Conservation (phyloP, 2,888 invertebrate species). For the Eumerus sabulonum region DNA sequence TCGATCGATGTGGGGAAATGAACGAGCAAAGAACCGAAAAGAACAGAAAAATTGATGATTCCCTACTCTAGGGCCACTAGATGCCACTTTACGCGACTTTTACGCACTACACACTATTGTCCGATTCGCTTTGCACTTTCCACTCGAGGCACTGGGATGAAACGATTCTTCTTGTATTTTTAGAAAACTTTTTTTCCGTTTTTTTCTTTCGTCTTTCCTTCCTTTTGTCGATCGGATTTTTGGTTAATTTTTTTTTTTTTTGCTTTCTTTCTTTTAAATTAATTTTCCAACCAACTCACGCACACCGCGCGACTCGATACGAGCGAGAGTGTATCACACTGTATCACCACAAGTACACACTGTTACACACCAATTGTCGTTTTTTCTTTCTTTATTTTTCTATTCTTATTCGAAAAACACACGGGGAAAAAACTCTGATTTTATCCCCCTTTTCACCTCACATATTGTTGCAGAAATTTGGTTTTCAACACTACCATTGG, state of each 20-base stretch:
- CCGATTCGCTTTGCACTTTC: conserved; percentile 65
- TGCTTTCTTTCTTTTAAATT: conserved; percentile 22
- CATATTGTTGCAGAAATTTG: conserved; percentile 62
- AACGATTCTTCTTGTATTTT: conserved; percentile 62
- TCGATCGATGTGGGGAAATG: too few species aligned
- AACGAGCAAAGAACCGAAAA: too few species aligned
- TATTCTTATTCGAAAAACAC: too few species aligned
- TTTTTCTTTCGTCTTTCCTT: too few species aligned
- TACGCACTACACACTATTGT: conserved; percentile 52
- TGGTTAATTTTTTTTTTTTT: conserved; percentile 47
- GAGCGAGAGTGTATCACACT: conserved; percentile 16
- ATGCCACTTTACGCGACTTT: conserved; percentile 53
- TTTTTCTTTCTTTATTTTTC: conserved; percentile 25
- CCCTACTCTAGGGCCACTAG: conserved; percentile 30
- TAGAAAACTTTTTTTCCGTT: conserved; percentile 62
- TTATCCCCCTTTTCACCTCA: conserved; percentile 56
- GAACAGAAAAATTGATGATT: neutral
- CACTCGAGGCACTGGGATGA: conserved; percentile 49
- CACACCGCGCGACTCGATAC: conserved; percentile 15
- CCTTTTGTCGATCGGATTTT: conserved; percentile 1
- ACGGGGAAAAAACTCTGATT: conserved; percentile 32
- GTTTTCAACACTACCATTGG: conserved; percentile 37
- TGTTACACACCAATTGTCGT: conserved; percentile 15
- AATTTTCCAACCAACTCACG: conserved; percentile 49
- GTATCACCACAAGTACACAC: conserved; percentile 51